Percentiles rank a stretch among this genome's conserved stretches.
phyloP scores from a whole-genome alignment of 2,797 vertebrate genomes.

The Myotis myotis region DNA sequence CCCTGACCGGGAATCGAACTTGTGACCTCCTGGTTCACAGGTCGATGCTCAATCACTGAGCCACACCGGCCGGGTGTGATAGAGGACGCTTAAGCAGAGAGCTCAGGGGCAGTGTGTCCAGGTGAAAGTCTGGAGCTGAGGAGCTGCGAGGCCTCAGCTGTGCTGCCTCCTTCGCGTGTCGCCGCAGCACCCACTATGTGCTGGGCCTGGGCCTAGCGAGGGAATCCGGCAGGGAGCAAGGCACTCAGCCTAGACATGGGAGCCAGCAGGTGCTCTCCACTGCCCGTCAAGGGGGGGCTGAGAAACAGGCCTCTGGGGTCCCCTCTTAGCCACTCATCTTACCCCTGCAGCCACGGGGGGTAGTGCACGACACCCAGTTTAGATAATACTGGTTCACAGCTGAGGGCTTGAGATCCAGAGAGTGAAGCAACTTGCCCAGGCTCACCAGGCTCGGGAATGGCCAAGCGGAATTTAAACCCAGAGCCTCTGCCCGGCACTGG shows the following conservation, averaged over 20 bases:
- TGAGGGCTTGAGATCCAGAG: background rate
- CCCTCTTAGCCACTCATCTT: background rate
- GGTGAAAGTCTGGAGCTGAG: background rate
- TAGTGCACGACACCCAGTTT: rapidly evolving
- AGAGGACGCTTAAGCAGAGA: background rate
- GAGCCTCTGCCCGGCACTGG: background rate
- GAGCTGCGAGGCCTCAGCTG: background rate
- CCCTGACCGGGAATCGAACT: no score
- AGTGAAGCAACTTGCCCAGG: background rate
- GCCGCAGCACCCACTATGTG: background rate
- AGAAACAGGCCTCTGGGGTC: background rate
- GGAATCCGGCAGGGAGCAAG: background rate
- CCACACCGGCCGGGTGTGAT: no score
- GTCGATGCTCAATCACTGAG: no score
- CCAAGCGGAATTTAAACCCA: background rate
- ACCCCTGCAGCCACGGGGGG: background rate
- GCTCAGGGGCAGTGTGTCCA: background rate
- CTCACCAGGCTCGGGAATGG: background rate
- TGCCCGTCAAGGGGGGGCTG: background rate
- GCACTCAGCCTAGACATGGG: background rate
- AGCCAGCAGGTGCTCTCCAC: background rate
- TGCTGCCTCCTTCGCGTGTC: background rate
- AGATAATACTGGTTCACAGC: background rate
- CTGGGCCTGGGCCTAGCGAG: background rate
- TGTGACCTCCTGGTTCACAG: no score